These are phyloP conservation scores for Synanthedon formicaeformis DNA, from an alignment of 2,888 invertebrate genomes.

Conservation along the genomic window DNA sequence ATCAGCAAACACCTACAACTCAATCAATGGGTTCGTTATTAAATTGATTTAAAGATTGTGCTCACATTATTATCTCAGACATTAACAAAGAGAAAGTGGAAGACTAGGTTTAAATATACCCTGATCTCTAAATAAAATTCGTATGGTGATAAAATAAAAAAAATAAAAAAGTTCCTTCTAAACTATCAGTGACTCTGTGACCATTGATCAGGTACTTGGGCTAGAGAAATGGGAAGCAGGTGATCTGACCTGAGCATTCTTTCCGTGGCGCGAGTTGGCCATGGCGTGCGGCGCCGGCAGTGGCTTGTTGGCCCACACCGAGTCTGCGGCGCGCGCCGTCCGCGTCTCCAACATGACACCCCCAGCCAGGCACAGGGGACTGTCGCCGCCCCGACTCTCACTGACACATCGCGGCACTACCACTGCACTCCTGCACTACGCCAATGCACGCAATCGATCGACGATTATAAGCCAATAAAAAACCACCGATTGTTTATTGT, in stretches of 20 bases:
- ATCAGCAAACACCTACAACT: no score
- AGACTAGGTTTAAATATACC: no score
- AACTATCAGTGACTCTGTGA: no score
- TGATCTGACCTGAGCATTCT: conserved; percentile 72
- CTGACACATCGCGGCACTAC: conserved; percentile 39
- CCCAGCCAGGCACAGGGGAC: conserved; percentile 15
- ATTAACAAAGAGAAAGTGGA: no score
- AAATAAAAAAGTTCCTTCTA: no score
- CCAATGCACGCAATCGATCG: conserved; percentile 22
- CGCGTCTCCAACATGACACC: conserved; percentile 80
- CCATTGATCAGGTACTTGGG: no score
- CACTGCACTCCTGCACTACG: conserved; percentile 32
- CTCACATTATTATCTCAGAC: no score
- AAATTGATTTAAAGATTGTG: no score
- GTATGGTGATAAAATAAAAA: no score
- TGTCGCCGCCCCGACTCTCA: conserved; percentile 29
- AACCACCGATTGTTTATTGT: conserved; percentile 41
- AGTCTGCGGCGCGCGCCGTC: conserved; percentile 80
- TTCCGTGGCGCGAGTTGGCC: conserved; percentile 74
- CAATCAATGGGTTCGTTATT: no score
- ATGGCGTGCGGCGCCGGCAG: conserved; percentile 70
- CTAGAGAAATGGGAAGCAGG: background rate
- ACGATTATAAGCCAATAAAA: conserved; percentile 9
- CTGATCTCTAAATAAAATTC: no score
- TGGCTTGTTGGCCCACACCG: conserved; percentile 75